Evolutionary conservation across 2,113 vertebrate genomes (phyloP).

Genomic region (Carettochelys insculpta): DNA sequence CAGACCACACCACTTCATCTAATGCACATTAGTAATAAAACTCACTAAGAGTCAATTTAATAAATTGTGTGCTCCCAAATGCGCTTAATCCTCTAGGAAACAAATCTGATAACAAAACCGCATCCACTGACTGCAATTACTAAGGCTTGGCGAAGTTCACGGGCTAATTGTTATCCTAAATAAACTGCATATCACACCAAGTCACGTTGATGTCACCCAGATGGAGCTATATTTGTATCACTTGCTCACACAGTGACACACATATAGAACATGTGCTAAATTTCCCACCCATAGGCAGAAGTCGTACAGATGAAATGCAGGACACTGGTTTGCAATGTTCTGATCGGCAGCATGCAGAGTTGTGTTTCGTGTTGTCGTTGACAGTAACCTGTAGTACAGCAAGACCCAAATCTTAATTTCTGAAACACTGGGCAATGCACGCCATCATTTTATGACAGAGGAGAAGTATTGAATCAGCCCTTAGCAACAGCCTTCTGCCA

Average conservation of each 20-base stretch:
- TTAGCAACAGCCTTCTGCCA: not conserved
- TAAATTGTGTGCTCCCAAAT: constrained; percentile 25
- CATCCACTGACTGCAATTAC: not conserved
- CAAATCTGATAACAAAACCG: constrained; percentile 16
- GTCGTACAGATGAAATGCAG: not conserved
- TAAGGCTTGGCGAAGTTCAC: not conserved
- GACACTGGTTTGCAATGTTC: not conserved
- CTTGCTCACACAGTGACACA: not conserved
- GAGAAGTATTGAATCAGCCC: not conserved
- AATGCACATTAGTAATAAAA: constrained; percentile 10
- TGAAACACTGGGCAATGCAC: not conserved
- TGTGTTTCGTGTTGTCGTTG: not conserved
- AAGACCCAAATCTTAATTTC: not conserved
- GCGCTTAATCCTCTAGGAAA: constrained; percentile 24
- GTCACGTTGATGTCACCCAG: not conserved
- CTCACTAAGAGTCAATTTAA: constrained; percentile 7
- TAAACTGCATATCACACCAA: not conserved
- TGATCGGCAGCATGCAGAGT: not conserved
- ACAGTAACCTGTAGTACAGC: not conserved
- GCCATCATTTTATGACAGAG: rapidly evolving
- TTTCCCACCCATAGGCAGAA: not conserved
- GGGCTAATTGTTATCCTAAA: not conserved
- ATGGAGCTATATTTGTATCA: not conserved
- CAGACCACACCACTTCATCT: not conserved
- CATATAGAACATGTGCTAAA: not conserved